Percentiles rank a stretch among this genome's conserved stretches.
Evolutionary conservation across 2,888 invertebrate genomes (phyloP).

Genomic region (Orchestes rusci): DNA sequence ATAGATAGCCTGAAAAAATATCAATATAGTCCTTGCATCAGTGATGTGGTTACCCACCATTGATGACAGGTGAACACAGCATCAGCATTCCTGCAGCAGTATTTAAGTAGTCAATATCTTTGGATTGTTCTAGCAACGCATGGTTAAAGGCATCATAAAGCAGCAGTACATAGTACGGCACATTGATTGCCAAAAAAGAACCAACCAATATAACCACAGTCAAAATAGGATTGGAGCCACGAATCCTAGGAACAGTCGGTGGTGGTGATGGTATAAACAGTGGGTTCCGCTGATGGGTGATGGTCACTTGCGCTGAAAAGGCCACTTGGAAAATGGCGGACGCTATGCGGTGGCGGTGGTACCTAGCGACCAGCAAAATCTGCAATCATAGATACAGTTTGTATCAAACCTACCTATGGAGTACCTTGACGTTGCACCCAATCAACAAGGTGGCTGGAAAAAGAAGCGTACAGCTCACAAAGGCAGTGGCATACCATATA

Average conservation of each 20-base stretch:
- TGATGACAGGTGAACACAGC: conserved; percentile 64
- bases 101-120: conserved; percentile 43
- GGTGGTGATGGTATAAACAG: conserved; percentile 60
- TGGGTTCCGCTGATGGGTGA: conserved; percentile 74
- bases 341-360: conserved; percentile 76
- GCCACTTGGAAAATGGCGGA: conserved; percentile 82
- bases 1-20: conserved; percentile 53
- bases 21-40: too few relatives aligned
- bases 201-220: conserved; percentile 66
- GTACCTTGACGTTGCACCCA: conserved; percentile 63
- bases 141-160: conserved; percentile 55
- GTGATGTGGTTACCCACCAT: conserved; percentile 39
- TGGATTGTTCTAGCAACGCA: conserved; percentile 30
- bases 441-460: conserved; percentile 63
- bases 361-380: conserved; percentile 59
- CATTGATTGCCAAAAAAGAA: conserved; percentile 63
- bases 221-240: conserved; percentile 54
- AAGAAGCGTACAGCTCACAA: conserved; percentile 57
- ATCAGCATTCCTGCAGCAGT: conserved; percentile 58
- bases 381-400: conserved; percentile 23
- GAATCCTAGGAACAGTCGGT: conserved; percentile 46
- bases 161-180: conserved; percentile 66
- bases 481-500: conserved; percentile 58
- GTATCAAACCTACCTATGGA: neutral
- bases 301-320: conserved; percentile 74